A percentile compares a stretch with the other conserved stretches of the same genome.
phyloP scores from a whole-genome alignment of 2,888 invertebrate genomes.

The Plagodis pulveraria region DNA sequence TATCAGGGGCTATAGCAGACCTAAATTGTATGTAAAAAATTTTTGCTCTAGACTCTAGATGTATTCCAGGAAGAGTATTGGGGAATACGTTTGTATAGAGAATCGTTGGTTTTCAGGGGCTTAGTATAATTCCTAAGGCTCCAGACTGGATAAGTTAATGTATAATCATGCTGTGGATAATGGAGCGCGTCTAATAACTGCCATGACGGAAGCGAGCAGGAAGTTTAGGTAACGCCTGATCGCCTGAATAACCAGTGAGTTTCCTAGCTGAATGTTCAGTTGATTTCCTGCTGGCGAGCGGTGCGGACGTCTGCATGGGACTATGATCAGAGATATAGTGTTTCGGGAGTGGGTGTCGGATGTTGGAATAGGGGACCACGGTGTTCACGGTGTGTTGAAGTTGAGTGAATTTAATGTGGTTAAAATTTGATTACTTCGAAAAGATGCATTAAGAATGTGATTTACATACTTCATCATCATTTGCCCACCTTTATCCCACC shows the following conservation, averaged over 20 bases:
- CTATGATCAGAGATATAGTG: constrained; percentile 33
- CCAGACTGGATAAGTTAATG: constrained; percentile 14
- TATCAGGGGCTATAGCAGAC: too few species aligned
- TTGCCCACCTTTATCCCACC: too few species aligned
- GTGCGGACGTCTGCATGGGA: constrained; percentile 45
- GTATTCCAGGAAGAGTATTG: too few species aligned
- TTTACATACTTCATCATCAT: too few species aligned
- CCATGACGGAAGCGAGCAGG: constrained; percentile 61
- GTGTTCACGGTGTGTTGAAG: constrained; percentile 27
- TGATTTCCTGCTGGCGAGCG: constrained; percentile 49
- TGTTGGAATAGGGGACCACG: constrained; percentile 23
- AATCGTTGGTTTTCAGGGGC: neutral
- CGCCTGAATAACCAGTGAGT: constrained; percentile 56
- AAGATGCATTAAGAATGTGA: too few species aligned
- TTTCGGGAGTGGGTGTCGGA: constrained; percentile 33
- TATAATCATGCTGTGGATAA: constrained; percentile 24
- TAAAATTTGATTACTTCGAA: neutral
- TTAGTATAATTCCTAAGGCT: neutral
- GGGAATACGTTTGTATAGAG: too few species aligned
- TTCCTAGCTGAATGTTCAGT: constrained; percentile 60
- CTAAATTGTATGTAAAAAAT: too few species aligned
- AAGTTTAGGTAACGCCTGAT: constrained; percentile 64
- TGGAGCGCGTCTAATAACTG: constrained; percentile 58
- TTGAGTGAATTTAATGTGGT: constrained; percentile 4
- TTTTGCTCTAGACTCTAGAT: too few species aligned